A percentile compares a stretch with the other conserved stretches of the same genome.
These are phyloP conservation scores for Hypothenemus hampei DNA, from an alignment of 1,140 invertebrate species.

Conservation along the genomic window DNA sequence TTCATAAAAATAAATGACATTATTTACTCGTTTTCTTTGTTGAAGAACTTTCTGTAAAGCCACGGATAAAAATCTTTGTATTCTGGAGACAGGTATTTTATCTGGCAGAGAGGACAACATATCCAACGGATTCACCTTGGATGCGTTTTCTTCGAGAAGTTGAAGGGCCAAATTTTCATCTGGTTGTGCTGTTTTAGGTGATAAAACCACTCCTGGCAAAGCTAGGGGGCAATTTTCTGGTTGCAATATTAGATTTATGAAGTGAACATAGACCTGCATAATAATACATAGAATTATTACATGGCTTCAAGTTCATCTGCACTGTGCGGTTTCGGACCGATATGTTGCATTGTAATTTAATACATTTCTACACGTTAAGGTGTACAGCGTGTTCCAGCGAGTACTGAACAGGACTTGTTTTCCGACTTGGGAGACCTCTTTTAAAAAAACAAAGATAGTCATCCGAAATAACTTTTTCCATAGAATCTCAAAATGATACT, in stretches of 20 bases:
- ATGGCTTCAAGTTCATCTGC: neutral
- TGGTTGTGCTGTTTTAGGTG: slow-evolving; percentile 56
- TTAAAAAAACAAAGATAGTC: too few species aligned
- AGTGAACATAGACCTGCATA: slow-evolving; percentile 59
- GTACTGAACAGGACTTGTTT: too few species aligned
- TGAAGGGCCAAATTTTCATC: slow-evolving; percentile 73
- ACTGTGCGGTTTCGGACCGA: too few species aligned
- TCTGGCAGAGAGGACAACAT: slow-evolving; percentile 71
- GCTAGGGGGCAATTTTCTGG: slow-evolving; percentile 51
- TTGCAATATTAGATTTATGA: slow-evolving; percentile 62
- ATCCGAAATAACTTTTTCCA: too few species aligned
- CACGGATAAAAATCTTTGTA: slow-evolving; percentile 73
- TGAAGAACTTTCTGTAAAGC: slow-evolving; percentile 19
- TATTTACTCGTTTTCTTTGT: slow-evolving; percentile 12
- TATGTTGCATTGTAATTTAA: too few species aligned
- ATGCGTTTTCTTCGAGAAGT: slow-evolving; percentile 75
- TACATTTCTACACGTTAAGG: too few species aligned
- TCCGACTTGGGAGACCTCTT: too few species aligned
- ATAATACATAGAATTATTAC: slow-evolving; percentile 8
- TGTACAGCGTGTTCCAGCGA: too few species aligned
- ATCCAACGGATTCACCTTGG: slow-evolving; percentile 71
- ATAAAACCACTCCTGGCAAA: slow-evolving; percentile 49
- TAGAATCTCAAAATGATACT: too few species aligned
- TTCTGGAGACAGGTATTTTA: slow-evolving; percentile 63
- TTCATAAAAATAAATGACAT: neutral